Base-by-base conservation (phyloP, 37 sponge, comb jelly and placozoan species). In the Cliona cf. orientalis region DNA sequence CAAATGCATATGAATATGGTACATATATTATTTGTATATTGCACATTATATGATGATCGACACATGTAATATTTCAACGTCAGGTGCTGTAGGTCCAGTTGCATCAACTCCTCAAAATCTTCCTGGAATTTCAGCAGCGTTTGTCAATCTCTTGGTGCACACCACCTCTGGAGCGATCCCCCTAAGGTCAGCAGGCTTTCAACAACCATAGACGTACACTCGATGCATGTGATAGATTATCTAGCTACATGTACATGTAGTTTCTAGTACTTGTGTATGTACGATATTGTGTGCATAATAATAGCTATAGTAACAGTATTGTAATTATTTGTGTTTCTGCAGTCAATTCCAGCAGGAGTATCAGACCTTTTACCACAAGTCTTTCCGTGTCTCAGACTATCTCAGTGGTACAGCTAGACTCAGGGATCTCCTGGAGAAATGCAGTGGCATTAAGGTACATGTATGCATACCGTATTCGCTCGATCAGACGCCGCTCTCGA, bases 301-400 rank as follows among this genome's bases (percentile, higher is more conserved):
- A 36, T 19, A 25, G 49, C 55, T 17, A 9, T 22, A 21, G 34
- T 53, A 11, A 49, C 14, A 9, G 53, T 19, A 9, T 49, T 4
- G 33, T 29, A 0, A 14, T 55, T 1, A 69, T 38, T 17, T 22
- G 25, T 38, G 42, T 3, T 38, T 28, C 17, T 45, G 36, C 58
- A 84, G 81, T 45, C 63, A 68, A 12, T 65, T 93, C 39, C 93
- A 93, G 79, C 93, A 88, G 40, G 71, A 80, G 55, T 86, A 88
- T 38, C 93, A 93, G 86, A 93, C 89, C 0, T 38, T 73, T 36
- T 93, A 60, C 42, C 89, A 85, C 42, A 71, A 46, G 22, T 85
- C 86, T 11, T 76, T 85, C 56, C 69, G 78, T 58, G 82, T 88
- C 40, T 53, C 82, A 35, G 82, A 93, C 86, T 88, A 58, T 14